These are phyloP conservation scores for Polyploca ridens DNA, from an alignment of 2,888 invertebrate genomes.

Conservation along the genomic window DNA sequence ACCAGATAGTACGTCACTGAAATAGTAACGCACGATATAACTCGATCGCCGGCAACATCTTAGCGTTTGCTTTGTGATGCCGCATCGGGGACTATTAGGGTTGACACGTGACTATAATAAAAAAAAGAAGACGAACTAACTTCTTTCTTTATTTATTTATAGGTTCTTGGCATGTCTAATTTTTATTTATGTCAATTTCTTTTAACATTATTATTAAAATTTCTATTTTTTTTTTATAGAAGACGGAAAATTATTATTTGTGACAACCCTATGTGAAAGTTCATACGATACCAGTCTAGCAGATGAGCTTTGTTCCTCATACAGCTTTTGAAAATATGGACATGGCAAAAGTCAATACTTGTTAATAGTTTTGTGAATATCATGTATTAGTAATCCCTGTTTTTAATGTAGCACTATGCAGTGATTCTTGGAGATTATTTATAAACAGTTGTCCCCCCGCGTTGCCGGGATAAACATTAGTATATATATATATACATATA, in stretches of 20 bases:
- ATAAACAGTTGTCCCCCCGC: too few relatives aligned
- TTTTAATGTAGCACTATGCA: too few relatives aligned
- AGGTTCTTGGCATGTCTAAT: too few relatives aligned
- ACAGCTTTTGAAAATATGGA: slow-evolving; percentile 34
- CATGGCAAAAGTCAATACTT: slow-evolving; percentile 22
- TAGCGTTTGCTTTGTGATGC: slow-evolving; percentile 40
- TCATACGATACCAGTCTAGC: slow-evolving; percentile 44
- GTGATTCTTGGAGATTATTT: too few relatives aligned
- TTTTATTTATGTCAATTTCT: too few relatives aligned
- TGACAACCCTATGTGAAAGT: slow-evolving; percentile 43
- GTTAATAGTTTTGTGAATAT: not conserved
- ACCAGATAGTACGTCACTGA: slow-evolving; percentile 15
- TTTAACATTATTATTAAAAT: too few relatives aligned
- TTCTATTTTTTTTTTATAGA: not conserved
- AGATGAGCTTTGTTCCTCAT: slow-evolving; percentile 48
- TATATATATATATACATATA: too few relatives aligned
- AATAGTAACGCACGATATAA: slow-evolving; percentile 30
- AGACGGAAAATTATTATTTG: slow-evolving; percentile 14
- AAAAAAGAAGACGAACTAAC: too few relatives aligned
- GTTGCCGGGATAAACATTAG: too few relatives aligned
- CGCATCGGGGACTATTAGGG: slow-evolving; percentile 31
- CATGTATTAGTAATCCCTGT: too few relatives aligned
- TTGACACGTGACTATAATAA: slow-evolving; percentile 21
- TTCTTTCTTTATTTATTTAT: too few relatives aligned
- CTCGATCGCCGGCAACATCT: slow-evolving; percentile 38